These are phyloP conservation scores for Typhlichthys eigenmanni DNA, from an alignment of 2,797 vertebrate genomes.

Conservation along the genomic window DNA sequence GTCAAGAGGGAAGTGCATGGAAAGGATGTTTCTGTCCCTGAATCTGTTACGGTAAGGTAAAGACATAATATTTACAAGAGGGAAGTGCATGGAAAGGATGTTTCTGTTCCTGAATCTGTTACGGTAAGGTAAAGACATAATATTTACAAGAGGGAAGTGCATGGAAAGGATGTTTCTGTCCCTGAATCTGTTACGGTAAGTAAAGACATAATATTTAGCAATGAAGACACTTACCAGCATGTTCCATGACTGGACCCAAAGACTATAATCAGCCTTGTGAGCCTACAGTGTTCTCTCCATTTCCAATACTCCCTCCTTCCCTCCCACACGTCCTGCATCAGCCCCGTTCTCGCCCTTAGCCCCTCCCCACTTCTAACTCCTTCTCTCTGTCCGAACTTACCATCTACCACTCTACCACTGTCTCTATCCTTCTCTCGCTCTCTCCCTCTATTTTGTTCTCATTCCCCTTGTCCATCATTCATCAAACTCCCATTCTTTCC, in stretches of 20 bases:
- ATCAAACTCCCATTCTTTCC: slow-evolving; percentile 34
- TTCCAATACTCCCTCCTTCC: slow-evolving; percentile 50
- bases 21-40: too few species aligned
- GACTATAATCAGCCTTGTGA: slow-evolving; percentile 65
- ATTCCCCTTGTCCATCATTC: slow-evolving; percentile 19
- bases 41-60: too few species aligned
- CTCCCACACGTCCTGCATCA: slow-evolving; percentile 17
- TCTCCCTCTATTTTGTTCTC: not conserved
- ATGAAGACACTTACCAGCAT: slow-evolving; percentile 81
- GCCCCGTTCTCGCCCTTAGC: slow-evolving; percentile 8
- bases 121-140: too few species aligned
- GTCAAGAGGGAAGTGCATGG: slow-evolving; percentile 2
- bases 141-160: slow-evolving; percentile 7
- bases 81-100: slow-evolving; percentile 9
- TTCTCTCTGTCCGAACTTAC: too few species aligned
- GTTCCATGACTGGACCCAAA: slow-evolving; percentile 84
- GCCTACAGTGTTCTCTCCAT: slow-evolving; percentile 64
- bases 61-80: not conserved
- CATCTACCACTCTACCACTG: not conserved
- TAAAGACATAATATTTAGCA: not conserved
- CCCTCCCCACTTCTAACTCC: slow-evolving; percentile 23
- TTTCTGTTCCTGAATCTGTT: slow-evolving; percentile 2
- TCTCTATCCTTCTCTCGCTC: not conserved
- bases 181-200: not conserved
- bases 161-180: slow-evolving; percentile 11